Evolutionary conservation across 2,888 invertebrate species (phyloP), one percentile per base, ranked within the genome.

Genomic region (Trachelus stipa): DNA sequence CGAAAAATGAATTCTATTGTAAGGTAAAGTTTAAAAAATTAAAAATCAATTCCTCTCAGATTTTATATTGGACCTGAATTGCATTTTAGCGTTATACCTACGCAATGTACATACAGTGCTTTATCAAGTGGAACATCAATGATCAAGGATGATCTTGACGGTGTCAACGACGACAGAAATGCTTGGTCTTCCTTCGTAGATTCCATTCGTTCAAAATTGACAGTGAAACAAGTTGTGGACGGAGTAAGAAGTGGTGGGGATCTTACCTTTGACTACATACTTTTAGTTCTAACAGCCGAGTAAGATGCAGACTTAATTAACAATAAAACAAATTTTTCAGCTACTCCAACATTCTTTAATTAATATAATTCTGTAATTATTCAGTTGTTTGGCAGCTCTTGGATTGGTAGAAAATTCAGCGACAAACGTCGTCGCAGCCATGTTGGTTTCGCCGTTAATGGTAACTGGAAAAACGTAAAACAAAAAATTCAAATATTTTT

Each of bases 361-460:
- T 31, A 31, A 75, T 30, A 68, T 69, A 56, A 56, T 23, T 56
- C 23, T 56, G 1, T 23, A 56, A 56, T 78, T 81, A 89, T 91
- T 69, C 87, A 97, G 97, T 91, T 95, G 96, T 79, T 93, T 97
- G 79, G 97, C 97, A 77, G 96, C 96, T n/a, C 92, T 97, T 78
- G 97, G 97, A 73, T 92, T 97, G 69, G 94, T 96, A 34, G 97
- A 97, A 91, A 96, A 96, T 92, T 97, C 96, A 88, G 95, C 96
- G 11, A 96, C 97, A 0, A 95, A 96, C 85, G 95, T 97, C 82
- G 95, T 95, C 34, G 96, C 95, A 35, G 95, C 95, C 35, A 96
- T 96, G 95, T 90, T 96, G 85, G 95, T 96, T 1, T 96, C 95
- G 1, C 96, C 96, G 0, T 92, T 96, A 15, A 96, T 96, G 96